phyloP scores from a whole-genome alignment of 2,888 invertebrate genomes.

The Lingula anatina region DNA sequence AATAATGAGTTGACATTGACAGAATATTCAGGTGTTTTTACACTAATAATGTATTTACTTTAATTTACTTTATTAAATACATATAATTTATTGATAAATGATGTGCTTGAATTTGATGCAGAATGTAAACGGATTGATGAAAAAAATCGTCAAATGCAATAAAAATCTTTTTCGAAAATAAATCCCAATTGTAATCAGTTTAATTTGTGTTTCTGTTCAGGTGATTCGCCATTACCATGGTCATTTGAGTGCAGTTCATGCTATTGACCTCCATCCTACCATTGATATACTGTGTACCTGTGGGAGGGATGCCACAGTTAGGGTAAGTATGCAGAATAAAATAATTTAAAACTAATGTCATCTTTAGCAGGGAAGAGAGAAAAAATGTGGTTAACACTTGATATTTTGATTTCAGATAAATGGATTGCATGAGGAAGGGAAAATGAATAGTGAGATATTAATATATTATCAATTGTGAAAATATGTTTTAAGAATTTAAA shows the following conservation, averaged over 20 bases:
- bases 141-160: no score
- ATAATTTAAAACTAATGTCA: neutral
- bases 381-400: neutral
- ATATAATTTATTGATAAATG: no score
- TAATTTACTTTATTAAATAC: no score
- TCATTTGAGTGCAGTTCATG: constrained; percentile 93
- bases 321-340: constrained; percentile 57
- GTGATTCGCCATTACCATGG: constrained; percentile 98
- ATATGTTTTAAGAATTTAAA: no score
- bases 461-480: no score
- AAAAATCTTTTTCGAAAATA: no score
- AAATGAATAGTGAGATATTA: no score
- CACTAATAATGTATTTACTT: no score
- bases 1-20: neutral
- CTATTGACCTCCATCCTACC: constrained; percentile 86
- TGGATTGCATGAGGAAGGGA: no score
- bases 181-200: no score
- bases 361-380: neutral
- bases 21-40: neutral
- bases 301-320: constrained; percentile 90
- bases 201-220: constrained; percentile 54
- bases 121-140: no score
- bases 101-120: no score
- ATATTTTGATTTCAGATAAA: neutral
- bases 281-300: constrained; percentile 92